Conservation (phyloP, 23 tunicate genomes). For the Ciona savignyi region DNA sequence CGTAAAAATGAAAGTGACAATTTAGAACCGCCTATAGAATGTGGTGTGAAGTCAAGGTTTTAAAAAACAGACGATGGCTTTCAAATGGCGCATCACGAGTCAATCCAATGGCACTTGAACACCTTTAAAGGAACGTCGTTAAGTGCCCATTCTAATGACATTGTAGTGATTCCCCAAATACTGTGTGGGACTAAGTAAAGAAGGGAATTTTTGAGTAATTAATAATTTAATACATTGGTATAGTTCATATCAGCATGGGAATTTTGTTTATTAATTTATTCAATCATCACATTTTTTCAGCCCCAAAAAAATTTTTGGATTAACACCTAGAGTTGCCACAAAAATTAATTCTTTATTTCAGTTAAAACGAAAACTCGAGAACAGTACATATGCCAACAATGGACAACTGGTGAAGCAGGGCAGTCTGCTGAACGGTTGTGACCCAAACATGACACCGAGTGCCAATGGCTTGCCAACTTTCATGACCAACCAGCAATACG, state of each 20-base stretch:
- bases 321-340: no score
- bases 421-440: conserved; percentile 31
- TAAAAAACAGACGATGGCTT: background rate
- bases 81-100: background rate
- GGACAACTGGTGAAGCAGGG: conserved; percentile 11
- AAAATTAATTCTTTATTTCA: background rate
- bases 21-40: no score
- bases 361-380: conserved; percentile 40
- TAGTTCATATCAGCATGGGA: no score
- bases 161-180: background rate
- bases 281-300: no score
- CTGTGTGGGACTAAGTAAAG: no score
- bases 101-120: background rate
- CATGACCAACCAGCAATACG: conserved; percentile 9
- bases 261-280: no score
- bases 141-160: background rate
- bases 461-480: background rate
- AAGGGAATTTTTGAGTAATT: no score
- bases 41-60: background rate
- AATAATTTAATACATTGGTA: no score
- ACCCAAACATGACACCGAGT: conserved; percentile 9
- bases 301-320: no score
- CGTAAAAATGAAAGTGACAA: no score
- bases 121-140: background rate
- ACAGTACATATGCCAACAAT: background rate